Percentiles rank a stretch among this genome's conserved stretches.
Evolutionary conservation across 2,113 vertebrate species (phyloP).

Genomic region (Mesoclemmys tuberculata): DNA sequence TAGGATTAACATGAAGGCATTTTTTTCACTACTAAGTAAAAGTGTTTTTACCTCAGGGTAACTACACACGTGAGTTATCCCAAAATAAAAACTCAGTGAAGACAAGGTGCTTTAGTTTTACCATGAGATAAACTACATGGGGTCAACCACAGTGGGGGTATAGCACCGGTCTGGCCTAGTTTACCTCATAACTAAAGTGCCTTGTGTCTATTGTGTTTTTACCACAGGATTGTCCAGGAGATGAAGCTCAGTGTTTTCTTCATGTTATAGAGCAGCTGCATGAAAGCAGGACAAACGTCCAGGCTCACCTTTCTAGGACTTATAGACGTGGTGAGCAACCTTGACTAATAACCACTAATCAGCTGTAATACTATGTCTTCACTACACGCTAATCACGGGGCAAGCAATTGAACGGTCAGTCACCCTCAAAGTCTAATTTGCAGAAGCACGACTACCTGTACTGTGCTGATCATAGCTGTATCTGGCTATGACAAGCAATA

Average conservation of each 20-base stretch:
- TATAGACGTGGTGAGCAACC: not conserved
- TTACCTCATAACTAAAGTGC: not conserved
- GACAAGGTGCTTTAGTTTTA: not conserved
- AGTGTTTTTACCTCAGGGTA: not conserved
- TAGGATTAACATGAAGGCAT: not conserved
- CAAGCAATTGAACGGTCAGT: not conserved
- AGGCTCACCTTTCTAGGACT: not conserved
- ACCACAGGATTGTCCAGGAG: not conserved
- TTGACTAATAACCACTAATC: not conserved
- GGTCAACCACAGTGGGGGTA: not conserved
- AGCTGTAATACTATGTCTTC: not conserved
- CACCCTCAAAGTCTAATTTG: not conserved
- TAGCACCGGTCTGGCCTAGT: not conserved
- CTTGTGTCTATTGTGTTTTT: not conserved
- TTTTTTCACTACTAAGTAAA: not conserved
- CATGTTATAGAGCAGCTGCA: not conserved
- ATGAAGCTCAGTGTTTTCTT: not conserved
- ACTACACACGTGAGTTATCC: not conserved
- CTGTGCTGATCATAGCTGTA: not conserved
- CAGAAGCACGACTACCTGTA: not conserved
- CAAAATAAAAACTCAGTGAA: not conserved
- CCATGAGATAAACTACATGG: not conserved
- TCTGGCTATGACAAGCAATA: not conserved
- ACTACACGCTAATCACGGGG: not conserved
- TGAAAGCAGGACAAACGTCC: not conserved